phyloP scores from a whole-genome alignment of 2,797 vertebrate genomes.

The Leptoclinus maculatus region DNA sequence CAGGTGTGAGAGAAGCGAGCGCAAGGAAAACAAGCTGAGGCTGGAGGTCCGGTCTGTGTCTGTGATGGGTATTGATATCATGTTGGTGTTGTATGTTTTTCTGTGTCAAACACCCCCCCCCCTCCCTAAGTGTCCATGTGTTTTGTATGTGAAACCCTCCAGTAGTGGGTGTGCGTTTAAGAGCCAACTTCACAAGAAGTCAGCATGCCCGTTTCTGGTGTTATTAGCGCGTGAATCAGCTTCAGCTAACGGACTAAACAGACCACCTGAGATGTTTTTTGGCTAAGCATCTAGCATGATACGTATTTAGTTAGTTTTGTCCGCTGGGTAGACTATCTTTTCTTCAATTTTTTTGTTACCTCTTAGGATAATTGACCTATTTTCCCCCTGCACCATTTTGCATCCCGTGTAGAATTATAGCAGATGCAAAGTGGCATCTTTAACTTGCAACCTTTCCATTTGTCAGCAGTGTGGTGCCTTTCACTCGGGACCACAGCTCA shows the following conservation, averaged over 20 bases:
- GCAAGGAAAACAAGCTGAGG: conserved; percentile 62
- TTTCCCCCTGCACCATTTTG: conserved; percentile 9
- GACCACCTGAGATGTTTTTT: not conserved
- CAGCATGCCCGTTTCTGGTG: conserved; percentile 41
- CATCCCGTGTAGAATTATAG: not conserved
- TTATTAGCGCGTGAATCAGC: not conserved
- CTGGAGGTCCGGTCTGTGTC: conserved; percentile 49
- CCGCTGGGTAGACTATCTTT: rapidly evolving
- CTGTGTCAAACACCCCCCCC: conserved; percentile 26
- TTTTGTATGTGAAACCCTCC: conserved; percentile 51
- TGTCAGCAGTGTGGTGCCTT: not conserved
- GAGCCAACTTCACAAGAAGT: conserved; percentile 11
- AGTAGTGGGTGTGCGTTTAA: conserved; percentile 31
- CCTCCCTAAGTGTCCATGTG: conserved; percentile 33
- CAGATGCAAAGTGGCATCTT: conserved; percentile 17
- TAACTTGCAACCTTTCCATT: not conserved
- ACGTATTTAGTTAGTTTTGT: not conserved
- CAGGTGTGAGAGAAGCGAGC: conserved; percentile 28
- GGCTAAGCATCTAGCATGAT: not conserved
- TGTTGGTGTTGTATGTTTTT: conserved; percentile 58
- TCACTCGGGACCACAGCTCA: not conserved
- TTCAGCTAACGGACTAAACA: conserved; percentile 7
- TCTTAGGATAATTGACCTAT: not conserved
- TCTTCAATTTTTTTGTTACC: not conserved
- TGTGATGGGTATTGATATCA: conserved; percentile 31